Percentiles rank a stretch among this genome's conserved stretches.
phyloP scores from a whole-genome alignment of 2,888 invertebrate genomes.

The Drosophila phalerata region DNA sequence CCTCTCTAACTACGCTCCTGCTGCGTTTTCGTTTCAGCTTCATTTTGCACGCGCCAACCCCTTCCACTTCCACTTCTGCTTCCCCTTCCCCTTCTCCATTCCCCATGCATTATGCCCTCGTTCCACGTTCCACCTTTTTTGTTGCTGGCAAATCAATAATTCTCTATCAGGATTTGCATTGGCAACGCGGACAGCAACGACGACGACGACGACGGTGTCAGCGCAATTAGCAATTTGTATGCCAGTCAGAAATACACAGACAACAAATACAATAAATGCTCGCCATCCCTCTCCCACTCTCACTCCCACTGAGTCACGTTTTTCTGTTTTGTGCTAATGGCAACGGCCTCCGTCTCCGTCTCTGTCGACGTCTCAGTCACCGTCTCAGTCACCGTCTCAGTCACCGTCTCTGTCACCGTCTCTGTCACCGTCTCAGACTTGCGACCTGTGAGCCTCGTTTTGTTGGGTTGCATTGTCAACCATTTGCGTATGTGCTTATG shows the following conservation, averaged over 20 bases:
- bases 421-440: constrained; percentile 33
- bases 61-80: not conserved
- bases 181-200: constrained; percentile 18
- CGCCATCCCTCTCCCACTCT: not conserved
- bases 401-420: constrained; percentile 12
- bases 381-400: constrained; percentile 38
- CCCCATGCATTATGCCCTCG: too few species aligned
- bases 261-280: constrained; percentile 23
- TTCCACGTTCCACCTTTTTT: constrained; percentile 4
- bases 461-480: constrained; percentile 52
- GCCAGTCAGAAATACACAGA: constrained; percentile 43
- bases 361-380: constrained; percentile 14
- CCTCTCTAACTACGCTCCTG: not conserved
- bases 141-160: constrained; percentile 69
- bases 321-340: constrained; percentile 14
- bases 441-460: constrained; percentile 16
- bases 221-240: constrained; percentile 75
- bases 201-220: constrained; percentile 2
- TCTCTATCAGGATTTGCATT: constrained; percentile 70
- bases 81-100: not conserved
- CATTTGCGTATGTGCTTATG: constrained; percentile 41
- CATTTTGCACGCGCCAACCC: constrained; percentile 50
- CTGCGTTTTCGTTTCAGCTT: constrained; percentile 49
- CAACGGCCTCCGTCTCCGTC: constrained; percentile 5
- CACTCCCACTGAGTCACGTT: constrained; percentile 49